Base-by-base conservation (phyloP, 2,113 vertebrate species). In the Neotoma lepida region DNA sequence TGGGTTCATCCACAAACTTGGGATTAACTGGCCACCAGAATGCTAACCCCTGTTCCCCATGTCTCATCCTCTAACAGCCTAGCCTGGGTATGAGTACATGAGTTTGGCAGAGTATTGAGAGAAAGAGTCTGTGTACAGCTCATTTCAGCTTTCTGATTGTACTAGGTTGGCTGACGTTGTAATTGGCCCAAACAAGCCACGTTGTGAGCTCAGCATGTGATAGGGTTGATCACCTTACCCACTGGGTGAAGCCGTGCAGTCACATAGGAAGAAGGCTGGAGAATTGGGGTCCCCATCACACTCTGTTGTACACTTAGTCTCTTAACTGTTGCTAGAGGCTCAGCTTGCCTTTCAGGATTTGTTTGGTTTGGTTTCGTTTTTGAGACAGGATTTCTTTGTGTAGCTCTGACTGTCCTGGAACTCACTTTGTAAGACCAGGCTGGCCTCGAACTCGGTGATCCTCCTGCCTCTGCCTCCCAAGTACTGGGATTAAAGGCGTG, bases 101-200 rank as follows among this genome's bases (percentile, higher is more conserved):
- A 91, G 70, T 64, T 20, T 71, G 64, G 39, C 56, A 66, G 68
- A 70, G 30, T 13, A 39, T 28, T 56, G 68, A 56, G 66, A 89
- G 28, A 86, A 15, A 51, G 35, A 44, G 54, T n/a, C 44, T 89
- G 54, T n/a, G 9, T 90, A 56, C 68, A 93, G 54, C 68, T 26
- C 26, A 30, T 88, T 73, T 90, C 17, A 78, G 35, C n/a, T 84
- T 77, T 70, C 44, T 87, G 71, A 89, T 74, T 33, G 13, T 33
- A 85, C 22, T 28, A 2, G 94, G 74, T 90, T 80, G 89, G 22
- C 35, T 89, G 24, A 71, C 74, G 86, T 87, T 22, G 30, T 49
- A 12, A 78, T 46, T 94, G 76, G 39, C 76, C 82, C 77, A 87
- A 91, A 89, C 44, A 90, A 35, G 77, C 56, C 30, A 18, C 61